Evolutionary conservation across 2,113 vertebrate genomes (phyloP).

Genomic region (Myodes glareolus): DNA sequence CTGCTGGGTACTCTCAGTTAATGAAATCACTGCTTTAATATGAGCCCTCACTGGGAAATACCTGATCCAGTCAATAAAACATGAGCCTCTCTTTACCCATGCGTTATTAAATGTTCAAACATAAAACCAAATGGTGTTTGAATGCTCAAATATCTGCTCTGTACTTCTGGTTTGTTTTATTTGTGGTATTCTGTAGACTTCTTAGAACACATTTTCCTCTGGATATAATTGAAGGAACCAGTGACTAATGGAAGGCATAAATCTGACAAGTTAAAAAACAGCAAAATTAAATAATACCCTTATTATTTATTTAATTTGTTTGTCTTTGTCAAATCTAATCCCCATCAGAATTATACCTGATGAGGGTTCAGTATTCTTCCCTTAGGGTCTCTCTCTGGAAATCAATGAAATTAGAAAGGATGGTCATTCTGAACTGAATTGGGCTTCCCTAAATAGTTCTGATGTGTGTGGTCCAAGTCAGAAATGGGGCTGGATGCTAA

Average conservation of each 20-base stretch:
- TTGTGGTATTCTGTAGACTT: neutral
- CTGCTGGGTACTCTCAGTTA: neutral
- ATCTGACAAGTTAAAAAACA: conserved; percentile 36
- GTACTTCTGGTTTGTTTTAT: neutral
- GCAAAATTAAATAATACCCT: neutral
- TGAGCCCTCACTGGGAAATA: conserved; percentile 4
- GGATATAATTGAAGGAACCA: conserved; percentile 18
- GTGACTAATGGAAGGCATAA: conserved; percentile 38
- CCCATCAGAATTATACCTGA: neutral
- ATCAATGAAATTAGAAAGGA: neutral
- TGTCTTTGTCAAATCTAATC: neutral
- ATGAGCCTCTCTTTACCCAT: neutral
- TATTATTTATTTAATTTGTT: neutral
- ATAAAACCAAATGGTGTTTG: conserved; percentile 7
- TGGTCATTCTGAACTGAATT: neutral
- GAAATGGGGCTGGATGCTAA: neutral
- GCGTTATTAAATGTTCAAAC: neutral
- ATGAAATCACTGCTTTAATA: conserved; percentile 35
- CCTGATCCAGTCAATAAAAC: neutral
- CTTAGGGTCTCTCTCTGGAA: neutral
- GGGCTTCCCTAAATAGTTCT: neutral
- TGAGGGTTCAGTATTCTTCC: neutral
- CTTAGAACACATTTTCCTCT: conserved; percentile 8
- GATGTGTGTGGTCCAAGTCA: neutral
- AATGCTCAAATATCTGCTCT: conserved; percentile 36